phyloP scores from a whole-genome alignment of 2,797 vertebrate genomes.

The Gouania willdenowi region DNA sequence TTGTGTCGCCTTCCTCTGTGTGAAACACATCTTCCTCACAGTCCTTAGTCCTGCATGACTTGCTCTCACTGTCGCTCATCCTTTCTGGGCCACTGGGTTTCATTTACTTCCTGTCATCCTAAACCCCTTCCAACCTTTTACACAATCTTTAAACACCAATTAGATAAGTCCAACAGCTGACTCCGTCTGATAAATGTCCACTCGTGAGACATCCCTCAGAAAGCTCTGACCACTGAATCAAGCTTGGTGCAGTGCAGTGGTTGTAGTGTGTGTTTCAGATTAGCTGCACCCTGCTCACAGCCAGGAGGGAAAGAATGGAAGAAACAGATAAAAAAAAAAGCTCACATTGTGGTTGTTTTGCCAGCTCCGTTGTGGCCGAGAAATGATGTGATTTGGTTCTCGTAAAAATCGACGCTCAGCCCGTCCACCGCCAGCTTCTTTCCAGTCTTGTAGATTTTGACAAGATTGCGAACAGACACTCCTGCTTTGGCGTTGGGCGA shows the following conservation, averaged over 20 bases:
- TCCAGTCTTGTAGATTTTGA: constrained; percentile 93
- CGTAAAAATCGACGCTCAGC: constrained; percentile 91
- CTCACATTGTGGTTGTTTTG: constrained; percentile 94
- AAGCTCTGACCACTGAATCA: constrained; percentile 31
- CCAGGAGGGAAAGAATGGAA: constrained; percentile 3
- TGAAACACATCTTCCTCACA: constrained; percentile 41
- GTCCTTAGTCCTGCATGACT: constrained; percentile 54
- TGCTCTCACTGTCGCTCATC: constrained; percentile 31
- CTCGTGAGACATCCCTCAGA: constrained; percentile 23
- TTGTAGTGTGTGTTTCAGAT: constrained; percentile 32
- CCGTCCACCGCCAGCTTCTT: constrained; percentile 94
- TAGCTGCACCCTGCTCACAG: constrained; percentile 13
- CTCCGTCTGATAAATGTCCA: constrained; percentile 41
- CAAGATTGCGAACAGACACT: constrained; percentile 89
- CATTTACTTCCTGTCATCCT: constrained; percentile 52
- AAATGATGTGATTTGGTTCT: constrained; percentile 97
- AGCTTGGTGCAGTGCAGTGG: constrained; percentile 16
- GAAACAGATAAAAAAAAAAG: constrained; percentile 3
- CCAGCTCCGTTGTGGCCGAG: constrained; percentile 95
- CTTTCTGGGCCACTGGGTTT: constrained; percentile 51
- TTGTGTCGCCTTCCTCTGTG: constrained; percentile 46
- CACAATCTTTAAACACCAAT: constrained; percentile 46
- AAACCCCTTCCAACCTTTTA: constrained; percentile 27
- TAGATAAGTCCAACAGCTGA: constrained; percentile 45
- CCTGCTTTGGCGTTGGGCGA: constrained; percentile 81